These are phyloP conservation scores for Talpa occidentalis DNA, from an alignment of 2,113 vertebrate genomes.

Conservation along the genomic window DNA sequence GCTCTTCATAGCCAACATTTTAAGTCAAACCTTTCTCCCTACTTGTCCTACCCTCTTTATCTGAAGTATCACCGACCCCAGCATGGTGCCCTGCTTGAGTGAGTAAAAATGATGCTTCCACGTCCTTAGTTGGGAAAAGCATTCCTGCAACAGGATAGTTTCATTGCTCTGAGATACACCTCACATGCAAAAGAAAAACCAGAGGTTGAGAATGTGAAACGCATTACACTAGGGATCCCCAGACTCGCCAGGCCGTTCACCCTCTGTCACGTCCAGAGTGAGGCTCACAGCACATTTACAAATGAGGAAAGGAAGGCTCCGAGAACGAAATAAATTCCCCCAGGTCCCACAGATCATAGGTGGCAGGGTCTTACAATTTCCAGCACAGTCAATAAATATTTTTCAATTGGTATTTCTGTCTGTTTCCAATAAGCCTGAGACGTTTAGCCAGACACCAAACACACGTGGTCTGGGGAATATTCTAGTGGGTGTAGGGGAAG, in stretches of 20 bases:
- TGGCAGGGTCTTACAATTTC: slow-evolving; percentile 27
- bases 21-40: background rate
- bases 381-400: slow-evolving; percentile 59
- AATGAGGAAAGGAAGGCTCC: slow-evolving; percentile 18
- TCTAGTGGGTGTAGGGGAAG: background rate
- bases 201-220: background rate
- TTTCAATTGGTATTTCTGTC: slow-evolving; percentile 61
- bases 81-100: background rate
- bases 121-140: background rate
- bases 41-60: background rate
- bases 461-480: background rate
- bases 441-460: background rate
- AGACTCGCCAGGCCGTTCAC: background rate
- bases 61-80: background rate
- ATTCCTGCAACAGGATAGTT: background rate
- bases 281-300: background rate
- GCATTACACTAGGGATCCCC: background rate
- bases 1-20: background rate
- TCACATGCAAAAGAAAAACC: slow-evolving; percentile 35
- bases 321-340: background rate
- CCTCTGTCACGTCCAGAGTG: background rate
- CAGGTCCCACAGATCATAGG: background rate
- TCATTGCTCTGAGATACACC: background rate
- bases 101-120: background rate
- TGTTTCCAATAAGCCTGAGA: slow-evolving; percentile 72